phyloP scores from a whole-genome alignment of 2,888 invertebrate species.

The Tenthredo distinguenda region DNA sequence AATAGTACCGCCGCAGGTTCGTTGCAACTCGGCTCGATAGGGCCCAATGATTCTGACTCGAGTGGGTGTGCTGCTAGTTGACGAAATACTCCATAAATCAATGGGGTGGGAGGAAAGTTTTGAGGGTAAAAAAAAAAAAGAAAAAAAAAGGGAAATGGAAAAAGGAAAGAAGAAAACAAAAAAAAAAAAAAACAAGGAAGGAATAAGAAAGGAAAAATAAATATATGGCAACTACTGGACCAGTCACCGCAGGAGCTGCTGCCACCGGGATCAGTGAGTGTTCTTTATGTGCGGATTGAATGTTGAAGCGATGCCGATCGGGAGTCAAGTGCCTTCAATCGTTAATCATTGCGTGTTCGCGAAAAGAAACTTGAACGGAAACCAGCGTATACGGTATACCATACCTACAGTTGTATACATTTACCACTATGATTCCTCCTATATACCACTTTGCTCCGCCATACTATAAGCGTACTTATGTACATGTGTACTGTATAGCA shows the following conservation, averaged over 20 bases:
- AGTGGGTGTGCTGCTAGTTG: constrained; percentile 61
- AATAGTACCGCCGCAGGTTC: background rate
- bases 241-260: constrained; percentile 40
- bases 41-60: constrained; percentile 23
- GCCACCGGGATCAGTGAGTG: constrained; percentile 33
- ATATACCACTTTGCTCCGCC: constrained; percentile 3
- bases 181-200: constrained; percentile 40
- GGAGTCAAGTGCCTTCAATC: constrained; percentile 77
- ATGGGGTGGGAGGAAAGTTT: constrained; percentile 64
- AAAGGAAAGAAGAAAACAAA: constrained; percentile 1
- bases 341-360: constrained; percentile 74
- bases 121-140: constrained; percentile 55
- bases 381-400: constrained; percentile 54
- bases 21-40: background rate
- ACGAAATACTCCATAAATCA: constrained; percentile 70
- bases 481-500: background rate
- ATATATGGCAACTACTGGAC: constrained; percentile 62
- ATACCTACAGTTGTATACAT: constrained; percentile 6
- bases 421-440: background rate
- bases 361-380: constrained; percentile 67
- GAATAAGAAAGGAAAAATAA: constrained; percentile 63
- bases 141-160: constrained; percentile 53
- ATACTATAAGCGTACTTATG: constrained; percentile 47
- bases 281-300: constrained; percentile 46
- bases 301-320: constrained; percentile 64